Base-by-base conservation (phyloP, 2,113 vertebrate genomes). In the Probosciger aterrimus region DNA sequence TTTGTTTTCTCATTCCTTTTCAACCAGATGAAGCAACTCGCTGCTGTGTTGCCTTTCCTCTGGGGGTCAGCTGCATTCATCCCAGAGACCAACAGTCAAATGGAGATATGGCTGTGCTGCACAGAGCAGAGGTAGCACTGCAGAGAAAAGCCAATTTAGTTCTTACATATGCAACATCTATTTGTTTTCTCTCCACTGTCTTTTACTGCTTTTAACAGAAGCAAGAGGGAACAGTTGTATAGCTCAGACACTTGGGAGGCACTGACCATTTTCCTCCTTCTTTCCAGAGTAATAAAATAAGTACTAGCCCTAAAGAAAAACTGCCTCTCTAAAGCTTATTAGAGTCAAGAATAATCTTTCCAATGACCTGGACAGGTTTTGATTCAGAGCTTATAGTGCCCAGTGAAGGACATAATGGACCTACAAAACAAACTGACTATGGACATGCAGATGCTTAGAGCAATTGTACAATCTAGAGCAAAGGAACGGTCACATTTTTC, bases 91-190 rank as follows among this genome's bases (percentile, higher is more conserved):
- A 55, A 31, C 0, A 5, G 11, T 8, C 39, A 69, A 81, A n/a
- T 0, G 0, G 13, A 78, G 15, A 35, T 10, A 31, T 15, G 49
- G 6, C 7, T 30, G 11, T 7, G 10, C n/a, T 31, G n/a, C 1
- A 0, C 16, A 57, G 31, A 70, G 9, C 10, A 59, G 28, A 55
- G 7, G 24, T 6, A 43, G 6, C 24, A 23, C 31, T 67, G 19
- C 5, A 59, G 17, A 47, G 20, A 70, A 90, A 94, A 84, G 4
- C 0, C 46, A 41, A 5, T 14, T 30, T 53, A 47, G 7, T 22
- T 53, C 53, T 41, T 74, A 14, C 6, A 35, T 7, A 14, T 14
- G 11, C n/a, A 50, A 6, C 7, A 5, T 25, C 7, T 4, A 52
- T 62, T 49, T 43, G 11, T 30, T 57, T 77, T 49, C 15, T 60